Percentiles rank a stretch among this genome's conserved stretches.
These are phyloP conservation scores for Drosophila borborema DNA, from an alignment of 2,888 invertebrate genomes.

Conservation along the genomic window DNA sequence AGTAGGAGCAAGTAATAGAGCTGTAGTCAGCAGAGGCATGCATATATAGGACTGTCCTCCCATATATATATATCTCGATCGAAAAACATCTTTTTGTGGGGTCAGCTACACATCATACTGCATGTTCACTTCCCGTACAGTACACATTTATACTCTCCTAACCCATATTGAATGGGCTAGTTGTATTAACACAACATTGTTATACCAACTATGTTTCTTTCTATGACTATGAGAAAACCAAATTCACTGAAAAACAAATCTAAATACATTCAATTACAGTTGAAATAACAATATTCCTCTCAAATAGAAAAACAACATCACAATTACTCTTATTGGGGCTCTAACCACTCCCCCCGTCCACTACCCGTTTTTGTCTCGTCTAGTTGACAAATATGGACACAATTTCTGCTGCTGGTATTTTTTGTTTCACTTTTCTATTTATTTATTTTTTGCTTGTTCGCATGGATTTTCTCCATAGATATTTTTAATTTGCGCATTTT, in stretches of 20 bases:
- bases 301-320: slow-evolving; percentile 25
- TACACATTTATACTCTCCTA: neutral
- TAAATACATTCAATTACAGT: slow-evolving; percentile 34
- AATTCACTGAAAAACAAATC: neutral
- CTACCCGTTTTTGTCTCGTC: neutral
- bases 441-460: neutral
- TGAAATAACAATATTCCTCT: slow-evolving; percentile 69
- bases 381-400: slow-evolving; percentile 58
- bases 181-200: neutral
- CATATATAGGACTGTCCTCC: no score
- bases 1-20: neutral
- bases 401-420: slow-evolving; percentile 41
- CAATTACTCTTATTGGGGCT: slow-evolving; percentile 51
- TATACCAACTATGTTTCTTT: slow-evolving; percentile 12
- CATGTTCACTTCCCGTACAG: neutral
- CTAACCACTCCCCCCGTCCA: neutral
- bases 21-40: neutral
- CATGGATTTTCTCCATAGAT: slow-evolving; percentile 68
- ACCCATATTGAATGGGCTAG: neutral
- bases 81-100: no score
- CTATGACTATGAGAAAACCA: slow-evolving; percentile 17
- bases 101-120: no score
- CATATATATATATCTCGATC: no score
- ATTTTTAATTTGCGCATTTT: slow-evolving; percentile 58
- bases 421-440: slow-evolving; percentile 36